Evolutionary conservation across 2,888 invertebrate genomes (phyloP).

Genomic region (Hydriomena furcata): DNA sequence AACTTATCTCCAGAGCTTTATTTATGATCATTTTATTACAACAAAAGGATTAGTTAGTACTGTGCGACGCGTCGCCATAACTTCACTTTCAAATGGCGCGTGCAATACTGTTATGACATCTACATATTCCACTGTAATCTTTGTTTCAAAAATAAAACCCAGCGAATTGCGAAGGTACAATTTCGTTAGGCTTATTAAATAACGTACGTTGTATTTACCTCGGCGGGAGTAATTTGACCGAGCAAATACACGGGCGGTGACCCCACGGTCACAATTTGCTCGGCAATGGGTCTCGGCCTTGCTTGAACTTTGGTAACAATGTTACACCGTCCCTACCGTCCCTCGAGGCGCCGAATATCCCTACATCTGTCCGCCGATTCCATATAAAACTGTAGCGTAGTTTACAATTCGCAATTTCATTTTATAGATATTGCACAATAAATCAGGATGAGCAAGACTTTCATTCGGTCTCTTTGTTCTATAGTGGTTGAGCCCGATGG

Average conservation of each 20-base stretch:
- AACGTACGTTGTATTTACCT: slow-evolving; percentile 63
- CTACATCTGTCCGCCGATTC: slow-evolving; percentile 72
- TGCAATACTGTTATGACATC: slow-evolving; percentile 60
- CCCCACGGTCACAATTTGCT: slow-evolving; percentile 74
- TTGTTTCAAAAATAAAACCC: slow-evolving; percentile 52
- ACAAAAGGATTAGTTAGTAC: slow-evolving; percentile 59
- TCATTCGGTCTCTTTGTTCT: slow-evolving; percentile 56
- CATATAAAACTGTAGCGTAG: slow-evolving; percentile 67
- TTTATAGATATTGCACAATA: slow-evolving; percentile 69
- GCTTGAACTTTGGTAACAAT: slow-evolving; percentile 75
- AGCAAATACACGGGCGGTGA: slow-evolving; percentile 68
- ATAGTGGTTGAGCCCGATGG: slow-evolving; percentile 42
- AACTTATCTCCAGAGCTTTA: slow-evolving; percentile 49
- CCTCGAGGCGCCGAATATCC: slow-evolving; percentile 68
- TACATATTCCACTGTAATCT: slow-evolving; percentile 47
- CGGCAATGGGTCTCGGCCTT: slow-evolving; percentile 68
- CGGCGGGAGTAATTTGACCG: slow-evolving; percentile 64
- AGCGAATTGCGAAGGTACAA: slow-evolving; percentile 37
- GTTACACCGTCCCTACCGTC: slow-evolving; percentile 71
- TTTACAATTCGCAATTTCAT: slow-evolving; percentile 69
- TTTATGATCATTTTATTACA: slow-evolving; percentile 63
- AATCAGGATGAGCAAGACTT: slow-evolving; percentile 60
- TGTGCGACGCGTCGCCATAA: slow-evolving; percentile 58
- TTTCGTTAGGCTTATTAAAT: slow-evolving; percentile 61
- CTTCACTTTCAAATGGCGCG: slow-evolving; percentile 66